A percentile compares a stretch with the other conserved stretches of the same genome.
Conservation (phyloP, 2,888 invertebrate genomes). For the Drosophila tanythrix region DNA sequence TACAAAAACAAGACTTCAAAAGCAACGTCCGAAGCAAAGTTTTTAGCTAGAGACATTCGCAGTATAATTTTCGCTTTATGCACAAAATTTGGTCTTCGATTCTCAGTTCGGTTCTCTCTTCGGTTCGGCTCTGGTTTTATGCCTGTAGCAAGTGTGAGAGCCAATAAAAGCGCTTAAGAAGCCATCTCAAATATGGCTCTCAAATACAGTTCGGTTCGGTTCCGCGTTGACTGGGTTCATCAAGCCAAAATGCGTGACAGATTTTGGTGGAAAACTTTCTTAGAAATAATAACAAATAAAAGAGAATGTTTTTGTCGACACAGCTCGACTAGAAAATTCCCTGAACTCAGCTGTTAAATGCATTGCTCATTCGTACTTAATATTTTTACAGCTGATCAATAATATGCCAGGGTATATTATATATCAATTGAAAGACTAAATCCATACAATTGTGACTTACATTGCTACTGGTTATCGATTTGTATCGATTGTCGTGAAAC, state of each 20-base stretch:
- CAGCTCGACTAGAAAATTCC: neutral
- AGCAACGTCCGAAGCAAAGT: slow-evolving; percentile 68
- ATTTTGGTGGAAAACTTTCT: slow-evolving; percentile 44
- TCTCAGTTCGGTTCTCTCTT: neutral
- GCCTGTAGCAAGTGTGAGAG: slow-evolving; percentile 66
- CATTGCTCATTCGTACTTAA: no score
- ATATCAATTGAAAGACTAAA: neutral
- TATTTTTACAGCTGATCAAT: neutral
- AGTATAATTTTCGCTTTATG: slow-evolving; percentile 71
- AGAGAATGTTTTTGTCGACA: neutral
- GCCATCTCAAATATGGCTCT: slow-evolving; percentile 32
- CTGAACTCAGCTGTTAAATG: neutral
- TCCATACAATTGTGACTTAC: neutral
- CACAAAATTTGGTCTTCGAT: slow-evolving; percentile 37
- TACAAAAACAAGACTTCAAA: slow-evolving; percentile 61
- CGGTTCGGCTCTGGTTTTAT: slow-evolving; percentile 23
- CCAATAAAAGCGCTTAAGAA: slow-evolving; percentile 76
- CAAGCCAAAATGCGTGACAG: slow-evolving; percentile 51
- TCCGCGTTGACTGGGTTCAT: slow-evolving; percentile 27
- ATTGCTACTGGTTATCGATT: neutral
- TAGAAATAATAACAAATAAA: neutral
- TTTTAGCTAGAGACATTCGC: slow-evolving; percentile 54
- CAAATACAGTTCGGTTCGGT: slow-evolving; percentile 7
- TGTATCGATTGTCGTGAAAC: no score
- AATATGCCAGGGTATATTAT: neutral